Evolutionary conservation across 1,140 invertebrate genomes (phyloP).

Genomic region (Pseudachorutes palmiensis): DNA sequence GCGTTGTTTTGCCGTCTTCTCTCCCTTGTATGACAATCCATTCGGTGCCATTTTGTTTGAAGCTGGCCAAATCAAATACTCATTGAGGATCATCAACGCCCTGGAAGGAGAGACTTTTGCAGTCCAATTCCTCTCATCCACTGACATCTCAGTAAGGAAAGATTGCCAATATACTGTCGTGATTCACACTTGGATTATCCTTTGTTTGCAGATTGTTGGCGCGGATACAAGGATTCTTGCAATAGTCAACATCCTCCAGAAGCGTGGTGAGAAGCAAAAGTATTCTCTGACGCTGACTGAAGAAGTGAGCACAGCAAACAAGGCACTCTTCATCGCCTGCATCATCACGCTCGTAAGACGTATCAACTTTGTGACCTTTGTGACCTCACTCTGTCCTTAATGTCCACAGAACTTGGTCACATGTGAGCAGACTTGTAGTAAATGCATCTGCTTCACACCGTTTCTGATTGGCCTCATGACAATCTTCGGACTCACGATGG

Average conservation of each 20-base stretch:
- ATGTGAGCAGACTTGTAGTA: slow-evolving; percentile 35
- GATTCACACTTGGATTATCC: background rate
- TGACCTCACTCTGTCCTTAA: background rate
- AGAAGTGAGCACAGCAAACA: slow-evolving; percentile 37
- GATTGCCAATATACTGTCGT: background rate
- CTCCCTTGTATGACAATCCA: slow-evolving; percentile 37
- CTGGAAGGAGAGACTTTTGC: slow-evolving; percentile 38
- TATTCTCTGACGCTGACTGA: slow-evolving; percentile 37
- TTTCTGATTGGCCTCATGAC: slow-evolving; percentile 33
- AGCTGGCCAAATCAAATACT: slow-evolving; percentile 38
- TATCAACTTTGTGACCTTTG: background rate
- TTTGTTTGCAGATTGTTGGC: slow-evolving; percentile 33
- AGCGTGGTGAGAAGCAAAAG: slow-evolving; percentile 33
- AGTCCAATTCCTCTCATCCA: slow-evolving; percentile 34
- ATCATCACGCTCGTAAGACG: slow-evolving; percentile 35
- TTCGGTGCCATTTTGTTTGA: slow-evolving; percentile 38
- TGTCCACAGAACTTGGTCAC: slow-evolving; percentile 33
- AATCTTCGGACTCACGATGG: slow-evolving; percentile 31
- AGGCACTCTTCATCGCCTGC: slow-evolving; percentile 37
- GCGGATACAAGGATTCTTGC: slow-evolving; percentile 38
- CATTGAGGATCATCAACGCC: slow-evolving; percentile 37
- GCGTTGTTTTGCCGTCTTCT: slow-evolving; percentile 37
- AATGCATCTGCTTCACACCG: slow-evolving; percentile 37
- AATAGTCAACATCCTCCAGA: slow-evolving; percentile 35
- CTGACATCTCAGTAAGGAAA: slow-evolving; percentile 35